phyloP scores from a whole-genome alignment of 2,113 vertebrate genomes.

The Sylvilagus bachmani region DNA sequence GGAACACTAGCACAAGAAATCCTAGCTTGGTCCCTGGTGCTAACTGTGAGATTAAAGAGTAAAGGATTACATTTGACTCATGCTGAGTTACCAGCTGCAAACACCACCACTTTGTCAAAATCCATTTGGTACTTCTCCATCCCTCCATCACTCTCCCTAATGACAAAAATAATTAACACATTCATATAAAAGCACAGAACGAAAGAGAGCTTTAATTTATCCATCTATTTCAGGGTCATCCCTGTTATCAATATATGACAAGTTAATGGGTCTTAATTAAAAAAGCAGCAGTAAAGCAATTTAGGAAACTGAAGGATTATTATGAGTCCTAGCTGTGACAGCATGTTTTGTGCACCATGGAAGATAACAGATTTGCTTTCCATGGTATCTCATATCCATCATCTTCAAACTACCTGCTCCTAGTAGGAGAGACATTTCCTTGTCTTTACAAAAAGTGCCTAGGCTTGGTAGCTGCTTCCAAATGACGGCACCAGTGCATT shows the following conservation, averaged over 20 bases:
- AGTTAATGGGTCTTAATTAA: slow-evolving; percentile 85
- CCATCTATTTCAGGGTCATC: slow-evolving; percentile 80
- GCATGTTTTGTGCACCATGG: slow-evolving; percentile 59
- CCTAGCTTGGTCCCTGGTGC: not conserved
- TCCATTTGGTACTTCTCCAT: slow-evolving; percentile 1
- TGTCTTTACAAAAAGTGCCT: slow-evolving; percentile 4
- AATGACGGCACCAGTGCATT: not conserved
- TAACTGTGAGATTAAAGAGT: not conserved
- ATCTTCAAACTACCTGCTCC: slow-evolving; percentile 58
- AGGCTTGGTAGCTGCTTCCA: not conserved
- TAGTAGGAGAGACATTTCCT: not conserved
- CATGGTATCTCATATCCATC: slow-evolving; percentile 73
- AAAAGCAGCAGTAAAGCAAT: slow-evolving; percentile 84
- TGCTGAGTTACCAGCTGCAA: accelerated
- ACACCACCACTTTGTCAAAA: slow-evolving; percentile 32
- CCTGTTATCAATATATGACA: slow-evolving; percentile 82
- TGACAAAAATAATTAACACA: slow-evolving; percentile 67
- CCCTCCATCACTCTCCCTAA: slow-evolving; percentile 50
- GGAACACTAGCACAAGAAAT: not conserved
- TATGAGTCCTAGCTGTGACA: slow-evolving; percentile 61
- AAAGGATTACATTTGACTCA: not conserved
- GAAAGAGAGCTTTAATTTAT: slow-evolving; percentile 68
- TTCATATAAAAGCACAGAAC: slow-evolving; percentile 36
- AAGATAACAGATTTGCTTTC: slow-evolving; percentile 70
- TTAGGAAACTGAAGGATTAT: slow-evolving; percentile 82